Conservation (phyloP, 2,797 vertebrate genomes). For the Acrossocheilus fasciatus region DNA sequence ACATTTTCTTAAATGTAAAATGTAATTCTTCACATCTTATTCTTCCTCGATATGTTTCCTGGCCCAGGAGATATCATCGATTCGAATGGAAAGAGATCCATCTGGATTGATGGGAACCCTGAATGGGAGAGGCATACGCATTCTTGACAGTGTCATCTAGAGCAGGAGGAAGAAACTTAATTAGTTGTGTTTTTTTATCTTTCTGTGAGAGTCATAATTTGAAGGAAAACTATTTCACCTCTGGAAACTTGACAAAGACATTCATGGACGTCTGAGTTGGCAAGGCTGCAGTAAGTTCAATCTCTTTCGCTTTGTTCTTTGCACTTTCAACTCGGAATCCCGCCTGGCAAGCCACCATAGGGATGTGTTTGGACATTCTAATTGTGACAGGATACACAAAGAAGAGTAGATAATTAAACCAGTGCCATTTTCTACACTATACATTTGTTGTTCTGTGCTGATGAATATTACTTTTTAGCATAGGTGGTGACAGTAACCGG, state of each 20-base stretch:
- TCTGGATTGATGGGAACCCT: conserved; percentile 66
- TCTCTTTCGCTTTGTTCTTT: conserved; percentile 74
- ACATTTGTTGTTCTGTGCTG: neutral
- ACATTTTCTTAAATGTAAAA: neutral
- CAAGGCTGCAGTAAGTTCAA: conserved; percentile 71
- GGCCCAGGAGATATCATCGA: neutral
- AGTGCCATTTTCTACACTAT: neutral
- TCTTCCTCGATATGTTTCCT: neutral
- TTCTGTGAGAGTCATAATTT: neutral
- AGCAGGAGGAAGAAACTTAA: neutral
- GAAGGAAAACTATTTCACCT: conserved; percentile 53
- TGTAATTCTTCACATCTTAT: neutral
- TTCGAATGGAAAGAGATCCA: conserved; percentile 10
- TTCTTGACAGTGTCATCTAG: conserved; percentile 71
- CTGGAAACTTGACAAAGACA: conserved; percentile 70
- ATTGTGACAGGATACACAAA: conserved; percentile 27
- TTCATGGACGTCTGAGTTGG: conserved; percentile 67
- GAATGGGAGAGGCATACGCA: conserved; percentile 62
- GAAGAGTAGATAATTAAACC: neutral
- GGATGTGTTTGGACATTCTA: conserved; percentile 74
- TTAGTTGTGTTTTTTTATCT: neutral
- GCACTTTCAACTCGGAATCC: conserved; percentile 64
- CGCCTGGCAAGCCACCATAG: conserved; percentile 53
- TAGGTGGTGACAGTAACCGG: conserved; percentile 68
- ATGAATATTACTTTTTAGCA: conserved; percentile 73